Conservation (phyloP, 2,113 vertebrate genomes). For the Hemichromis elongatus region DNA sequence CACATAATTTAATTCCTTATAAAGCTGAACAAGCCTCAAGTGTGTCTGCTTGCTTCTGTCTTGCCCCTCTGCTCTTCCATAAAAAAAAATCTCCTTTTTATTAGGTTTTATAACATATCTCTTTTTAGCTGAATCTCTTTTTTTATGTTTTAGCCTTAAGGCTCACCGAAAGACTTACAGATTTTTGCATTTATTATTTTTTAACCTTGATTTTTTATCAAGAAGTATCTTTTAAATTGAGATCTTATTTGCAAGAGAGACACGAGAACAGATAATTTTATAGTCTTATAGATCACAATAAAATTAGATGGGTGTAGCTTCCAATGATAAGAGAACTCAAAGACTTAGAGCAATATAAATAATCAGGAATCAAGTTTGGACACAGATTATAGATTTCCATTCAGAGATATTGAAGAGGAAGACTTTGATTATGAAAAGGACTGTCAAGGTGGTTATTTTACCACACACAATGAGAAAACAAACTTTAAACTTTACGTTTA, state of each 20-base stretch:
- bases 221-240: neutral
- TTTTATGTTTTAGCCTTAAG: neutral
- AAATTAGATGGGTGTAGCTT: neutral
- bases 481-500: too few relatives aligned
- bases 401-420: too few relatives aligned
- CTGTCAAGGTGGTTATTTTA: too few relatives aligned
- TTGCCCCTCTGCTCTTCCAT: neutral
- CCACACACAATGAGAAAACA: too few relatives aligned
- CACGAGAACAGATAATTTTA: neutral
- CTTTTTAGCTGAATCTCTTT: neutral
- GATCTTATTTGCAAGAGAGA: neutral
- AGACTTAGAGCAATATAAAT: too few relatives aligned
- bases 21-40: constrained; percentile 6
- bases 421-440: too few relatives aligned
- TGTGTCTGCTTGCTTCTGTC: neutral
- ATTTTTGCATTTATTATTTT: neutral
- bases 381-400: too few relatives aligned
- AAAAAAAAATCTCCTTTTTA: neutral
- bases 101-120: neutral
- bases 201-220: neutral
- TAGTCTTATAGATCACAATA: neutral
- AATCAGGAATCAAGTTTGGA: too few relatives aligned
- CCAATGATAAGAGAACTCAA: too few relatives aligned
- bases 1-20: constrained; percentile 24
- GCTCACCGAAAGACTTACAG: neutral